These are phyloP conservation scores for Dryas iulia DNA, from an alignment of 1,140 invertebrate genomes.

Conservation along the genomic window DNA sequence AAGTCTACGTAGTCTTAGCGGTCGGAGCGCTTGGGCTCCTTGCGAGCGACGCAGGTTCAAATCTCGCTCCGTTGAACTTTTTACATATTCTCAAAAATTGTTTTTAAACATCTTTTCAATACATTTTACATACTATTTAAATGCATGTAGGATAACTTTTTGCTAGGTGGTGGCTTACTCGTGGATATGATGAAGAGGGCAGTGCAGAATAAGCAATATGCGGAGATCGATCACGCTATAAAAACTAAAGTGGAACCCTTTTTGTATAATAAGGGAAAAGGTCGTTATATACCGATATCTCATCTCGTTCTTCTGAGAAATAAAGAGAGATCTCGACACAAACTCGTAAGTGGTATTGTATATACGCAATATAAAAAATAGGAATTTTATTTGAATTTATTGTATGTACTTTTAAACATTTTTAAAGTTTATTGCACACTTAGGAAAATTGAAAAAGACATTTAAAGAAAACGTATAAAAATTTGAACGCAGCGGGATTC, in stretches of 20 bases:
- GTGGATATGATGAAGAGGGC: constrained; percentile 97
- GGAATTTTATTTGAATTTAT: background rate
- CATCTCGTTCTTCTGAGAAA: constrained; percentile 93
- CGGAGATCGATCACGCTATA: constrained; percentile 93
- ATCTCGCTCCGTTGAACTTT: no score
- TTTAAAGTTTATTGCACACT: no score
- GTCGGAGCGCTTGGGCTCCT: no score
- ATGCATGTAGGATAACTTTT: background rate
- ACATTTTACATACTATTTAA: no score
- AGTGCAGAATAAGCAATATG: constrained; percentile 92
- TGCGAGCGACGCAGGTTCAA: no score
- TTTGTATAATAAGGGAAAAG: constrained; percentile 95
- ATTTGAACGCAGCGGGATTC: no score
- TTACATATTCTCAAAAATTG: no score
- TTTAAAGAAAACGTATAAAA: no score
- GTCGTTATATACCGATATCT: constrained; percentile 92
- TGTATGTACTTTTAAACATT: no score
- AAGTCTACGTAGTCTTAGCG: no score
- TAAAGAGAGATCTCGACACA: constrained; percentile 90
- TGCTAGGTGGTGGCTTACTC: constrained; percentile 91
- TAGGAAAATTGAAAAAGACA: no score
- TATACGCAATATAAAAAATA: background rate
- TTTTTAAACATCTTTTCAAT: no score
- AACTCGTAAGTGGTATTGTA: constrained; percentile 81
- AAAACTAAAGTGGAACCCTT: constrained; percentile 95